Conservation (phyloP, 2,888 invertebrate genomes). For the Barypeithes pellucidus region DNA sequence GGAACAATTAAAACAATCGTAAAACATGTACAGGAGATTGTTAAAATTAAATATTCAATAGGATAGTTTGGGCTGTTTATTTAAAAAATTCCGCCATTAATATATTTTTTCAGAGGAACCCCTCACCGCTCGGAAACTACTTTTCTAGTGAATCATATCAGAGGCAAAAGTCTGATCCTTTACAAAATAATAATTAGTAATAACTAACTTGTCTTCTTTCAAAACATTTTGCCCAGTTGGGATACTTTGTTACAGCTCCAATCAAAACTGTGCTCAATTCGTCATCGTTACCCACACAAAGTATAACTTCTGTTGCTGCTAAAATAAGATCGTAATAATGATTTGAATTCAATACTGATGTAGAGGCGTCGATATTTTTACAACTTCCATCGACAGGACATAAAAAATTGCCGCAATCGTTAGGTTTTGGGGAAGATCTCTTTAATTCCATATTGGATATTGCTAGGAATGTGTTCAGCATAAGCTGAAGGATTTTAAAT, state of each 20-base stretch:
- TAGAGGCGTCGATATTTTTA: slow-evolving; percentile 62
- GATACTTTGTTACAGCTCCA: slow-evolving; percentile 74
- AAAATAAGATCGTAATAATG: slow-evolving; percentile 75
- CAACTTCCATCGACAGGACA: slow-evolving; percentile 79
- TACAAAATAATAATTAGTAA: too few relatives aligned
- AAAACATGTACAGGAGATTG: too few relatives aligned
- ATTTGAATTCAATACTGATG: slow-evolving; percentile 52
- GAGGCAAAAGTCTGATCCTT: too few relatives aligned
- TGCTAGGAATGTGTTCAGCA: slow-evolving; percentile 73
- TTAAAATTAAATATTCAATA: too few relatives aligned
- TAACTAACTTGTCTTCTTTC: slow-evolving; percentile 81
- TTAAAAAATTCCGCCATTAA: too few relatives aligned
- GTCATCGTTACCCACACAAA: slow-evolving; percentile 76
- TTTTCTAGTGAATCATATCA: too few relatives aligned
- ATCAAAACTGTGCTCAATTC: slow-evolving; percentile 79
- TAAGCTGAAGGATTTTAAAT: slow-evolving; percentile 76
- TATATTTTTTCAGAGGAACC: too few relatives aligned
- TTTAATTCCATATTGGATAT: slow-evolving; percentile 62
- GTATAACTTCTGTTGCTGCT: slow-evolving; percentile 77
- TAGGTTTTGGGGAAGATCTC: slow-evolving; percentile 54
- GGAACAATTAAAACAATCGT: too few relatives aligned
- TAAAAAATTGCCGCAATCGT: slow-evolving; percentile 78
- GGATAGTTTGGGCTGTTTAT: too few relatives aligned
- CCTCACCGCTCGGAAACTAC: too few relatives aligned
- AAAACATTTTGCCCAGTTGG: slow-evolving; percentile 81